Conservation (phyloP, 2,888 invertebrate species). For the Sarcophaga rosellei region DNA sequence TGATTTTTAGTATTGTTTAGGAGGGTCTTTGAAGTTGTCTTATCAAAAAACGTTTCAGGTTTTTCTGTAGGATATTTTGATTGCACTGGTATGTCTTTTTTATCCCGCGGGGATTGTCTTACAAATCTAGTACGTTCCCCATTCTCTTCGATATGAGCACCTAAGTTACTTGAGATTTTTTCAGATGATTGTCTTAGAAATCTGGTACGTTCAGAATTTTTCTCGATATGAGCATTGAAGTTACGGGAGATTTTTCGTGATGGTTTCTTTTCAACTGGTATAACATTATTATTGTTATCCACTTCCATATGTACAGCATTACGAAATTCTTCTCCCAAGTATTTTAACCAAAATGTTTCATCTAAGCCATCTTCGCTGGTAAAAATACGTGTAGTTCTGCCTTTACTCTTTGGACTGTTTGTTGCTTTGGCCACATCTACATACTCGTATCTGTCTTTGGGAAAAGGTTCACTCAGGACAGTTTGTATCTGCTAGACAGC, state of each 20-base stretch:
- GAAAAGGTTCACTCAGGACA: not conserved
- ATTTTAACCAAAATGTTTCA: slow-evolving; percentile 76
- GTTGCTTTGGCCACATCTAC: slow-evolving; percentile 73
- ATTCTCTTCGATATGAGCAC: not conserved
- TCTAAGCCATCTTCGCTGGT: slow-evolving; percentile 74
- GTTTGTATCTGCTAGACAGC: slow-evolving; percentile 7
- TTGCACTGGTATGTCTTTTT: slow-evolving; percentile 48
- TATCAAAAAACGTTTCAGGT: slow-evolving; percentile 20
- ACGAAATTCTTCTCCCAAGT: slow-evolving; percentile 77
- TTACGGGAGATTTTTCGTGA: too few relatives aligned
- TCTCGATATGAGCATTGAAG: not conserved
- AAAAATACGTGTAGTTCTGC: slow-evolving; percentile 74
- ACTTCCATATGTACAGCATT: slow-evolving; percentile 77
- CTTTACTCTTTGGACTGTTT: slow-evolving; percentile 55
- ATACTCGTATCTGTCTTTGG: slow-evolving; percentile 70
- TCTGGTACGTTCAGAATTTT: slow-evolving; percentile 9
- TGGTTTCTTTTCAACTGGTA: slow-evolving; percentile 68
- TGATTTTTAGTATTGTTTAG: slow-evolving; percentile 22
- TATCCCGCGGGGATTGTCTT: slow-evolving; percentile 6
- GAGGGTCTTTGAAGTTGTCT: not conserved
- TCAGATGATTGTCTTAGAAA: slow-evolving; percentile 23
- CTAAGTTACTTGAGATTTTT: too few relatives aligned
- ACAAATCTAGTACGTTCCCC: slow-evolving; percentile 38
- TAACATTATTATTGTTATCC: slow-evolving; percentile 72
- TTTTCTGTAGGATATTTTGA: slow-evolving; percentile 47